Base-by-base conservation (phyloP, 2,888 invertebrate genomes). In the Sialis lutaria region DNA sequence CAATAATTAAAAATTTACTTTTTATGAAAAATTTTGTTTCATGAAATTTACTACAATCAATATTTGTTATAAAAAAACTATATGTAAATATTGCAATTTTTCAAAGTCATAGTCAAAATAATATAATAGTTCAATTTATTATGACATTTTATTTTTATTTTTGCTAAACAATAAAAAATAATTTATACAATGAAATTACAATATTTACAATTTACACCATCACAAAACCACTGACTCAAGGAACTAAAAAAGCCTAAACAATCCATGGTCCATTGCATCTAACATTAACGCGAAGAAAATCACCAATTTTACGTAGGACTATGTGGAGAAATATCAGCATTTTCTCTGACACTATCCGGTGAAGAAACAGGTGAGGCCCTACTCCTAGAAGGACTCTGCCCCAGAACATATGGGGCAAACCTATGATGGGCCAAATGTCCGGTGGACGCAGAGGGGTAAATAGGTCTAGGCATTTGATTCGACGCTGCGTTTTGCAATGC, bases 341-440 rank as follows among this genome's bases (percentile, higher is more conserved):
- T 63, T 46, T 74, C 74, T 53, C 74, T 72, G 52, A 74, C 61
- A 49, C 74, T 75, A 63, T 77, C 77, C 32, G 77, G 77, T 7
- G 77, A 77, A 4, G 76, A 74, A 46, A 68, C 69, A 1, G 72
- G 72, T 1, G 72, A 71, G 1, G 66, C 56, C 13, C 68, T 64
- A 53, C 53, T 53, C 51, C 52, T 53, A 50, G 66, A 56, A 22
- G 67, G 64, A 53, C 54, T 54, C 39, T 48, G 53, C 42, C 51
- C 45, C 49, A 49, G 49, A 34, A 53, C 44, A 57, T 77, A 77
- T 40, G 75, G 76, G 5, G 76, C 74, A 61, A 73, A 76, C 51
- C 76, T 58, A 53, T 66, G 66, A 53, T 61, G 65, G 45, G 67
- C 67, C 52, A 67, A 68, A 56, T 75, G 76, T 59, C 75, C 72